Base-by-base conservation (phyloP, 53 echinoderm and acorn worm species). In the Luidia sarsii region DNA sequence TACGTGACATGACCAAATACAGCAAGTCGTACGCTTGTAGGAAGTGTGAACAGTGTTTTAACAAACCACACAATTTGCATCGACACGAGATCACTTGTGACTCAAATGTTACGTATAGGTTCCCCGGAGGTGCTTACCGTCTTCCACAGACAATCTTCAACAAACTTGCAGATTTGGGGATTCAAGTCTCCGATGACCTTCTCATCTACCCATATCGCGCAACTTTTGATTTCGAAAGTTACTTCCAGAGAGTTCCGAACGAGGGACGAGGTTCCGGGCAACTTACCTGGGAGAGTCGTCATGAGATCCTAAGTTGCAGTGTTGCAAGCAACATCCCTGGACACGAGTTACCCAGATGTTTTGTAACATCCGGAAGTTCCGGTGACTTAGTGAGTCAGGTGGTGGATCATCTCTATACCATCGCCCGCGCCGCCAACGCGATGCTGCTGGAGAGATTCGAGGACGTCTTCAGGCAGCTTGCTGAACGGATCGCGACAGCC, bases 41-140 rank as follows among this genome's bases (percentile, higher is more conserved):
- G 21, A 51, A 51, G 15, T 51, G 51, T 51, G 51, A 21, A 4
- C 51, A 51, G 51, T 51, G 51, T 14, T 1, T 51, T 43, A 49
- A 13, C 19, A 46, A 29, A 7, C 22, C 67, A 21, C 25, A 21
- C 21, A 36, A 43, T 11, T 19, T 82, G 2, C 20, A 19, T 7
- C 72, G 82, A 13, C 88, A 87, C 82, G 69, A 80, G 61, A 14
- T 59, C 0, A 70, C 82, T n/a, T 87, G 88, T 45, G 70, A 79
- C 9, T 33, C 56, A 32, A 43, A 74, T 32, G 54, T 68, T 2
- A 51, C 61, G 22, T 63, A 69, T 24, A 33, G 37, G 2, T 71
- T 81, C 50, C 72, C 71, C 1, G 86, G 80, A 9, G 80, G 70
- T n/a, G 69, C 65, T 23, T 69, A 48, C 50, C 10, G 24, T 1